These are phyloP conservation scores for Drosophila neutralis DNA, from an alignment of 2,888 invertebrate genomes.

Conservation along the genomic window DNA sequence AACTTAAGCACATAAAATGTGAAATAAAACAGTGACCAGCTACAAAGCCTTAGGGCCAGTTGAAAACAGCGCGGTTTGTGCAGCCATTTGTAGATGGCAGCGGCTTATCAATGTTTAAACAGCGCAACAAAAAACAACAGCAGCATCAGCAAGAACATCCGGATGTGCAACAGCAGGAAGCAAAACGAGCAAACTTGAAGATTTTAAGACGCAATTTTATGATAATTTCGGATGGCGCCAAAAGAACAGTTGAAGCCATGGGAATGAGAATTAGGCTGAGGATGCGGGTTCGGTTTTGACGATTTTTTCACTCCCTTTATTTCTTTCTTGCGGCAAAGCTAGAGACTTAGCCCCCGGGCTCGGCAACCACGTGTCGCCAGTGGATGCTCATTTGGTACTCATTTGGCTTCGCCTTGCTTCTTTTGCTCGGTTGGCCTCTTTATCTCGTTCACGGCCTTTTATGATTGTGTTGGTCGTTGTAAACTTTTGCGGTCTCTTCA, in stretches of 20 bases:
- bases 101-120: conserved; percentile 75
- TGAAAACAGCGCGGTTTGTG: background rate
- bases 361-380: conserved; percentile 33
- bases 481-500: conserved; percentile 27
- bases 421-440: conserved; percentile 9
- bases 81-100: conserved; percentile 32
- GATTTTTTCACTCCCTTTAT: background rate
- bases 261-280: background rate
- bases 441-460: conserved; percentile 11
- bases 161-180: conserved; percentile 25
- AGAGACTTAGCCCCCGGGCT: background rate
- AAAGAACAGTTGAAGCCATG: conserved; percentile 11
- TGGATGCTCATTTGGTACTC: conserved; percentile 13
- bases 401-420: conserved; percentile 18
- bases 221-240: conserved; percentile 30
- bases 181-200: conserved; percentile 44
- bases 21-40: conserved; percentile 62
- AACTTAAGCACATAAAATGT: conserved; percentile 53
- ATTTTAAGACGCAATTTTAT: conserved; percentile 57
- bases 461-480: conserved; percentile 12
- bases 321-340: conserved; percentile 2
- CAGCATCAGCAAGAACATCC: background rate
- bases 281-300: conserved; percentile 1
- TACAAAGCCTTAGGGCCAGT: conserved; percentile 3
- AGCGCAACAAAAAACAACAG: conserved; percentile 45